A percentile compares a stretch with the other conserved stretches of the same genome.
phyloP scores from a whole-genome alignment of 2,113 vertebrate genomes.

The Nettapus auritus region DNA sequence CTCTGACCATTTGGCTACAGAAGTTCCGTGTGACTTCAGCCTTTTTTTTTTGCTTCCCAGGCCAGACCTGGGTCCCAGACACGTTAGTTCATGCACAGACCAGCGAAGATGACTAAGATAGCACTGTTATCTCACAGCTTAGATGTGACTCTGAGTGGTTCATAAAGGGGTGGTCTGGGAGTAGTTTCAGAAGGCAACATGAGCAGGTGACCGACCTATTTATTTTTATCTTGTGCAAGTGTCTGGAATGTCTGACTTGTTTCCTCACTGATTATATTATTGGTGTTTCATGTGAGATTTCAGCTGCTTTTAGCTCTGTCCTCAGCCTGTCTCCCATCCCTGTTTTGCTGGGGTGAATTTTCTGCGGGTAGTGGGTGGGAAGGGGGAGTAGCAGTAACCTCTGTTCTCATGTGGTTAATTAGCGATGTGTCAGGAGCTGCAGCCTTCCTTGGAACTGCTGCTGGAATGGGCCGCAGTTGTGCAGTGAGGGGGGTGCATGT shows the following conservation, averaged over 20 bases:
- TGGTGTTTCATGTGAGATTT: not conserved
- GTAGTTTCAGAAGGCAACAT: rapidly evolving
- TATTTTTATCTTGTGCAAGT: not conserved
- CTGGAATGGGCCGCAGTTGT: not conserved
- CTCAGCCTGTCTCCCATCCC: not conserved
- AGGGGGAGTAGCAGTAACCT: not conserved
- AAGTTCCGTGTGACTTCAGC: not conserved
- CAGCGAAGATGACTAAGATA: not conserved
- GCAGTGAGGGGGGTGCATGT: not conserved
- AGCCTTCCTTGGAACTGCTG: not conserved
- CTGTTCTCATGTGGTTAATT: not conserved
- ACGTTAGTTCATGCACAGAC: rapidly evolving
- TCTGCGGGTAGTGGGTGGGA: no score
- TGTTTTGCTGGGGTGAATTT: not conserved
- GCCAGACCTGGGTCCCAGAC: not conserved
- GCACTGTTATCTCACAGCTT: not conserved
- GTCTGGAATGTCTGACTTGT: not conserved
- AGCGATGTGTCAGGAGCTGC: not conserved
- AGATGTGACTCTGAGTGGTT: not conserved
- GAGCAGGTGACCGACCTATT: not conserved
- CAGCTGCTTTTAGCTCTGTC: not conserved
- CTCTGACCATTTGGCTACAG: not conserved
- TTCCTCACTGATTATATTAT: not conserved
- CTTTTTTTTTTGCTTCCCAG: not conserved
- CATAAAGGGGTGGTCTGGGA: not conserved